Base-by-base conservation (phyloP, 1,140 invertebrate genomes). In the Stegodyphus dumicola region DNA sequence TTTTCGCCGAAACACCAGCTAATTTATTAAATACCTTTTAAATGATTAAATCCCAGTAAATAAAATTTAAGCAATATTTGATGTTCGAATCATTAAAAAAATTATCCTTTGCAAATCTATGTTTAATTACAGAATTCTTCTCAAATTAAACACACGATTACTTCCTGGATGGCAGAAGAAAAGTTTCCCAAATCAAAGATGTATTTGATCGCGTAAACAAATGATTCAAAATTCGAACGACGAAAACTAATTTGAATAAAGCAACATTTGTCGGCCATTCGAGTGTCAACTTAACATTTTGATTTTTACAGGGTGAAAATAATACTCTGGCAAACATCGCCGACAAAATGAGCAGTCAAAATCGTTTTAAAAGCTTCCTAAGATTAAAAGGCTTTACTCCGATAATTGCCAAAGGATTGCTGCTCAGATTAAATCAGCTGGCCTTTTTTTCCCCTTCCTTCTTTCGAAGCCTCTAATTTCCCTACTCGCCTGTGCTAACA, bases 341-440 rank as follows among this genome's bases (percentile, higher is more conserved):
- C 11, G 81, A 85, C 73, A 84, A 84, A 84, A 76, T 67, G 73
- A 84, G 64, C 56, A 84, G 81, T 69, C 65, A 85, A 70, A 85
- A 85, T 85, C 81, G 81, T 77, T 85, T 85, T 85, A 85, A 85
- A 85, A 76, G 78, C 70, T 67, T 76, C 65, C 18, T 33, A 76
- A 85, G 81, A 85, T 85, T 85, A 85, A 85, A 85, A 74, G 54
- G 81, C 80, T 85, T 85, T 85, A 77, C 74, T 76, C 49, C 73
- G 81, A 85, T 85, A 85, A 85, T 85, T 85, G 81, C 64, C 81
- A 75, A 70, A 85, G 81, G 81, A 85, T 85, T 69, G 81, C n/a
- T 17, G 65, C n/a, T 74, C 48, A 85, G 81, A 85, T 85, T 85
- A 85, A 85, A 85, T 85, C 81, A 85, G 71, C 18, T 56, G n/a